Base-by-base conservation (phyloP, 2,888 invertebrate genomes). In the Heliothis peltigera region DNA sequence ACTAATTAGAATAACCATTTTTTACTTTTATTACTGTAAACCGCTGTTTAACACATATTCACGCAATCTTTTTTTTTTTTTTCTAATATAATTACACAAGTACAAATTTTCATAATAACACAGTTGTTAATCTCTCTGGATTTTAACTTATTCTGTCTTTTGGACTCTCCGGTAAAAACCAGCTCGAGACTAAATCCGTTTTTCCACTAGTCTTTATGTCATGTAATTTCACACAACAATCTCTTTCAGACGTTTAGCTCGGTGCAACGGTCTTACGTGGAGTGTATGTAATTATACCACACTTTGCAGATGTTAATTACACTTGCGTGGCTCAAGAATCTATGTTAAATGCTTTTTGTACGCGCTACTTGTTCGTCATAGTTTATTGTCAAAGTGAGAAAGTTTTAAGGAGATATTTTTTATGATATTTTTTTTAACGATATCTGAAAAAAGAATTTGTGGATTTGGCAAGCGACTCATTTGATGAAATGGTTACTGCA, bases 291-390 rank as follows among this genome's bases (percentile, higher is more conserved):
- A 79, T 82, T 83, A 75, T 71, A 66, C 70, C 64, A 77, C 77
- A 78, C 74, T 82, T 70, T 52, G 43, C 65, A 35, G 39, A 55
- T 58, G 72, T 66, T 74, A 81, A 82, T 82, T 83, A 73, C 56
- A 49, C 75, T 72, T 68, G 56, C 57, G 60, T 52, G 51, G 54
- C 54, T 73, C 62, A 70, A 70, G 77, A 80, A 71, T 60, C 61
- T 74, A 69, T 78, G 75, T 65, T 74, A 75, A 74, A 77, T 64
- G 66, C 65, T 76, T 62, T 75, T 49, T 25, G 53, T 53, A 53
- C 62, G 51, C 44, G 48, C 28, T 55, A 67, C 64, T 77, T 66
- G 49, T 43, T 42, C 57, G 28, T 51, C 42, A 58, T 59, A 54
- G 21, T 49, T 52, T 66, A 49, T 53, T 42, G 59, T 42, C 22